phyloP scores from a whole-genome alignment of 2,113 vertebrate genomes.

The Callithrix jacchus region DNA sequence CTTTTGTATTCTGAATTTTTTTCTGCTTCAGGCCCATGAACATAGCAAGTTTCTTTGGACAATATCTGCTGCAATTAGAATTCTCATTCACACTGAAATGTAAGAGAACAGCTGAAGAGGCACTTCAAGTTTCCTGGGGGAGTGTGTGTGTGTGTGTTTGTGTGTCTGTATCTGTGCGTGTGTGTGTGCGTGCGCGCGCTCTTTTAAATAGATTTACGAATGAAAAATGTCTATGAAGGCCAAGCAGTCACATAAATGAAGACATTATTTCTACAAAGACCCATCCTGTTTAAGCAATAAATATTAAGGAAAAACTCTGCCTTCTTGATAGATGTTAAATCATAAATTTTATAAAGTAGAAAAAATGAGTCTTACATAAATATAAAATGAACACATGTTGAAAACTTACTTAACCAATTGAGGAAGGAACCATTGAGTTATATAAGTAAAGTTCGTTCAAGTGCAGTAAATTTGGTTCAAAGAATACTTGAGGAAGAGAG shows the following conservation, averaged over 20 bases:
- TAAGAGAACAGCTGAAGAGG: background rate
- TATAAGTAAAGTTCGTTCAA: background rate
- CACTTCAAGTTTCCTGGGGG: background rate
- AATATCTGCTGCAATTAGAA: background rate
- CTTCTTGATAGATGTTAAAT: background rate
- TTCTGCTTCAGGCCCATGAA: background rate
- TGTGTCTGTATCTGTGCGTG: no score
- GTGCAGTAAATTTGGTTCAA: background rate
- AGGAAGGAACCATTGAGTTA: background rate
- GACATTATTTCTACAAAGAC: background rate
- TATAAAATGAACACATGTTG: background rate
- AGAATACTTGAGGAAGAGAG: background rate
- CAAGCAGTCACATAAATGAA: background rate
- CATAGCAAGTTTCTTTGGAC: background rate
- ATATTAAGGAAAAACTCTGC: background rate
- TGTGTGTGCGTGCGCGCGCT: background rate
- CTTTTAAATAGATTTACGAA: background rate
- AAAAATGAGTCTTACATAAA: background rate
- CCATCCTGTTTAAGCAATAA: background rate
- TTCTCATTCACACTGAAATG: background rate
- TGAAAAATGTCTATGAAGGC: background rate
- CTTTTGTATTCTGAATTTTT: background rate
- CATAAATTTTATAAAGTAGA: conserved; percentile 6
- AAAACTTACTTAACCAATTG: background rate
- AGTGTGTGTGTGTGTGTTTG: no score